phyloP scores from a whole-genome alignment of 2,113 vertebrate species.

The Murina feae region DNA sequence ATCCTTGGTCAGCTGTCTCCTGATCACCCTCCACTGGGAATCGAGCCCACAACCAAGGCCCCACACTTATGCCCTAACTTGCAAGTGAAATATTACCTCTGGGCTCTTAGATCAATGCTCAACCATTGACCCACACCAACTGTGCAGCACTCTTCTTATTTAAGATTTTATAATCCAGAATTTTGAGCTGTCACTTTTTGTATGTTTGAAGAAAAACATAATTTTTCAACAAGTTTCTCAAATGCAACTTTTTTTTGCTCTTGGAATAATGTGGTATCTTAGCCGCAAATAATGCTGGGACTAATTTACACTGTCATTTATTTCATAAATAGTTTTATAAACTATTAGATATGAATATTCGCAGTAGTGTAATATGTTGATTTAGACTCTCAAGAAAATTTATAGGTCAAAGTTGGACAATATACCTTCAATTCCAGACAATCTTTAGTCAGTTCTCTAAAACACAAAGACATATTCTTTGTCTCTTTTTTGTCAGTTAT shows the following conservation, averaged over 20 bases:
- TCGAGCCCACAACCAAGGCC: too few relatives aligned
- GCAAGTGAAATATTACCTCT: too few relatives aligned
- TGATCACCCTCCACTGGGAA: too few relatives aligned
- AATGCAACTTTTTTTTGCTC: neutral
- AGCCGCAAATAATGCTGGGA: neutral
- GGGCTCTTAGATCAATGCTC: too few relatives aligned
- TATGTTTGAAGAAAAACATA: neutral
- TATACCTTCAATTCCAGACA: neutral
- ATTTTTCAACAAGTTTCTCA: neutral
- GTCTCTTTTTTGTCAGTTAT: neutral
- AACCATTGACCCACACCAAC: too few relatives aligned
- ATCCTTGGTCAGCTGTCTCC: too few relatives aligned
- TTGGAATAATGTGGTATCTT: neutral
- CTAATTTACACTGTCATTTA: neutral
- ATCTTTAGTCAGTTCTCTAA: neutral
- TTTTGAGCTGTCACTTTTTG: neutral
- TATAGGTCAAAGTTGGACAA: neutral
- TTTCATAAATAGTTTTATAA: conserved; percentile 13
- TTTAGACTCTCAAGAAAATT: neutral
- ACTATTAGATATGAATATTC: neutral
- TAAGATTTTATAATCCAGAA: neutral
- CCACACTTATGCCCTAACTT: too few relatives aligned
- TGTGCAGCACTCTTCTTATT: neutral
- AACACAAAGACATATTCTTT: neutral
- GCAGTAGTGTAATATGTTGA: neutral